Base-by-base conservation (phyloP, 2,888 invertebrate genomes). In the Cynaeus angustus region DNA sequence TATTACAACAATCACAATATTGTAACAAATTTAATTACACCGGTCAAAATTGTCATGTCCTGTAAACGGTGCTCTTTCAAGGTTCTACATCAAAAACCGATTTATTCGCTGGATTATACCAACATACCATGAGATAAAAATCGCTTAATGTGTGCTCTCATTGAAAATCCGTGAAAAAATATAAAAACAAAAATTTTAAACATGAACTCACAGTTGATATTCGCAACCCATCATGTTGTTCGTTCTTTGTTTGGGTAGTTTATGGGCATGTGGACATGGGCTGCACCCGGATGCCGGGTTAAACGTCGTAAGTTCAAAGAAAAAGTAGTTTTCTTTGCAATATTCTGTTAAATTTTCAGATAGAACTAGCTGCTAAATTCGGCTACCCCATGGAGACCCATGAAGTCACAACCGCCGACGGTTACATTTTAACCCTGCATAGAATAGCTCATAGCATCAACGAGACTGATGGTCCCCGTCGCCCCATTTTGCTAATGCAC, bases 351-450 rank as follows among this genome's bases (percentile, higher is more conserved):
- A 28, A 16, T 28, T 52, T 28, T n/a, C 12, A 64, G 64, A 26
- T 43, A 28, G 8, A 53, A 14, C 30, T 64, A 30, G 37, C 43
- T 7, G 3, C 14, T 28, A 74, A 72, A 52, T 73, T 74, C 62
- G 74, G 72, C 38, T 75, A 77, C 53, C 72, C 75, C 7, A 12
- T 72, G 8, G 75, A 78, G 66, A 64, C 45, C 16, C 74, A 78
- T 41, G 53, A 69, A 16, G 73, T 78, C 6, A 37, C 71, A 68
- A 78, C 78, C 7, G 72, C 72, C 52, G 78, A 78, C 62, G 77
- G 78, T 9, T 77, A 77, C 52, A 38, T 77, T 9, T 58, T 78
- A 38, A 71, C 75, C 3, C 7, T 78, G 3, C 77, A 77, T 33
- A 71, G 78, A 6, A 74, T 78, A 16, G 75, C 76, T 9, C 53